Base-by-base conservation (phyloP, 2,113 vertebrate genomes). In the Urocynchramus pylzowi region DNA sequence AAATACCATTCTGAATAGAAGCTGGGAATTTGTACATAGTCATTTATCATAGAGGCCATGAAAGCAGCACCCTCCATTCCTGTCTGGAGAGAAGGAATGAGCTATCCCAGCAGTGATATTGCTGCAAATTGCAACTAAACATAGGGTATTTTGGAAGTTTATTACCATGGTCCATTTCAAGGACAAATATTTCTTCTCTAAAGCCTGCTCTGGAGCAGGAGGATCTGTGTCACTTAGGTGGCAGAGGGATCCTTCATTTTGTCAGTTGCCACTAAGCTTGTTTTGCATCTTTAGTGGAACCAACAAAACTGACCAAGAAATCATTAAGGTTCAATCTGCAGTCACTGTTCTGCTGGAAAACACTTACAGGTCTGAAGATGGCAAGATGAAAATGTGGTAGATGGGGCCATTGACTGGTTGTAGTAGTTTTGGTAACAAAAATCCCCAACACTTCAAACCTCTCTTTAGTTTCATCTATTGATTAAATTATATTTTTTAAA, bases 1-100 rank as follows among this genome's bases (percentile, higher is more conserved):
- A 95, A 94, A 94, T 68, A 90, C 27, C 39, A 24, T 60, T 96
- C 86, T 93, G 64, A 91, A 93, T 44, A 86, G 79, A 81, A 60
- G 31, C 73, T 60, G 20, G 31, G 68, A 74, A 89, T 78, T 84
- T 64, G 61, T 88, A 81, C 60, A 86, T 60, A 61, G 44, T 86
- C 73, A 67, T 93, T 93, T 93, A 70, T 88, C 83, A 92, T 0
- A 60, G 42, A 88, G 41, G 52, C n/a, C 35, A 20, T 49, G 47
- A 81, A 88, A 90, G n/a, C 1, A 23, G 30, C 44, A 74, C 45
- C 39, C 14, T 74, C 52, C 33, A 31, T 50, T 92, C 50, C 56
- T 57, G 31, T 76, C 90, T 68, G 52, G 14, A 96, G 60, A 84
- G 59, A 68, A 78, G 28, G 60, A 89, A 86, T n/a, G 50, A 92